These are phyloP conservation scores for Plectrocnemia conspersa DNA, from an alignment of 1,140 invertebrate genomes.

Conservation along the genomic window DNA sequence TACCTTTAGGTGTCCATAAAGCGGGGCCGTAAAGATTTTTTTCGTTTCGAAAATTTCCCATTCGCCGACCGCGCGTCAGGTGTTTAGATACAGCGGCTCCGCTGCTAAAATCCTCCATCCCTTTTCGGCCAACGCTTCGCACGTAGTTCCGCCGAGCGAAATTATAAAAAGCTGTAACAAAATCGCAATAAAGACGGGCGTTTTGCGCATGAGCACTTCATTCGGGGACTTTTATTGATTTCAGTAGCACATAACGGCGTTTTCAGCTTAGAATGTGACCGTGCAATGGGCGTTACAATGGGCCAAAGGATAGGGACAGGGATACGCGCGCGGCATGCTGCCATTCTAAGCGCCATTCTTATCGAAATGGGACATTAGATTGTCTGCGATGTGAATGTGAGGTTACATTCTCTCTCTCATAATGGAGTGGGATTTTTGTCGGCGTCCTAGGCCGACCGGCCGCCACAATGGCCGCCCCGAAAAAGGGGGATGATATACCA, in stretches of 20 bases:
- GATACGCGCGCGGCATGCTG: conserved; percentile 42
- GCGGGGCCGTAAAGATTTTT: conserved; percentile 34
- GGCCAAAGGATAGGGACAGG: conserved; percentile 32
- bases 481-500: too few relatives aligned
- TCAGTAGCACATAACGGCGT: conserved; percentile 58
- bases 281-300: conserved; percentile 11
- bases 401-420: conserved; percentile 34
- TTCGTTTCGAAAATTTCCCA: conserved; percentile 34
- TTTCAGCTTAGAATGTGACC: conserved; percentile 38
- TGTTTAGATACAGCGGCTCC: conserved; percentile 24
- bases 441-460: too few relatives aligned
- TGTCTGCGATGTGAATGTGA: conserved; percentile 35
- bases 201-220: conserved; percentile 53
- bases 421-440: conserved; percentile 36
- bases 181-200: conserved; percentile 49
- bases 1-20: conserved; percentile 35
- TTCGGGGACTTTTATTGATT: conserved; percentile 62
- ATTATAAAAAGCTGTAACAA: conserved; percentile 39
- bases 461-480: too few relatives aligned
- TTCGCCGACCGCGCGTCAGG: conserved; percentile 19
- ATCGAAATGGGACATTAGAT: conserved; percentile 36
- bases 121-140: conserved; percentile 7
- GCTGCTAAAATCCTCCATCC: neutral
- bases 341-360: conserved; percentile 42
- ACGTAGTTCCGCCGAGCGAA: neutral